Conservation (phyloP, 2,888 invertebrate genomes). For the Lampropteryx suffumata region DNA sequence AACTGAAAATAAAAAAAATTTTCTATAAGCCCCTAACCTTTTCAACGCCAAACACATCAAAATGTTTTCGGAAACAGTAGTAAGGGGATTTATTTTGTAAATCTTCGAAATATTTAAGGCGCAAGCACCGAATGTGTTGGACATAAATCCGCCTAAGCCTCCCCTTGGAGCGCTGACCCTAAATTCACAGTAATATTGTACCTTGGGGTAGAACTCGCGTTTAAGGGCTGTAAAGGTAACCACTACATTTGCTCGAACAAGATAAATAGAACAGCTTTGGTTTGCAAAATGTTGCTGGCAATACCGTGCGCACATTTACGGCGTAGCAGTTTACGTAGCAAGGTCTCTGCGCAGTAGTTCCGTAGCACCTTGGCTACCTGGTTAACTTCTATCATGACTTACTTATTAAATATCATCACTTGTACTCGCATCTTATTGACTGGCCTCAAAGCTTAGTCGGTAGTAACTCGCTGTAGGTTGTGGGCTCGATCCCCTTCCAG, state of each 20-base stretch:
- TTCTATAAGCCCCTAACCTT: not conserved
- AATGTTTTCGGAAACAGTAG: conserved; percentile 15
- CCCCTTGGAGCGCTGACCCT: conserved; percentile 41
- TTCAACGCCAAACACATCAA: conserved; percentile 11
- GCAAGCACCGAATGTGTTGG: conserved; percentile 40
- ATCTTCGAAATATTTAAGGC: conserved; percentile 40
- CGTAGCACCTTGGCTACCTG: too few relatives aligned
- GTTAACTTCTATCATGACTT: too few relatives aligned
- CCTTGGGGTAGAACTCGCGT: conserved; percentile 41
- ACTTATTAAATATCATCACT: too few relatives aligned
- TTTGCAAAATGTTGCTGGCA: too few relatives aligned
- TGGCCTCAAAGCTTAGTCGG: too few relatives aligned
- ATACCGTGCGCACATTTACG: not conserved
- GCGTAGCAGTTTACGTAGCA: conserved; percentile 1
- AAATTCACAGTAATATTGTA: conserved; percentile 37
- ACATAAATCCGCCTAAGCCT: conserved; percentile 45
- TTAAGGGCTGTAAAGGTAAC: conserved; percentile 36
- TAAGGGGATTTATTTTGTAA: conserved; percentile 30
- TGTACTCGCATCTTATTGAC: too few relatives aligned
- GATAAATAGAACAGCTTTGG: conserved; percentile 8
- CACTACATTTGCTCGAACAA: conserved; percentile 7
- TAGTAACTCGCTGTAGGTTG: too few relatives aligned
- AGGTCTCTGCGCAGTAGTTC: not conserved
- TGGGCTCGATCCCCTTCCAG: too few relatives aligned
- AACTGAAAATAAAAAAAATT: not conserved